Percentiles rank a stretch among this genome's conserved stretches.
Evolutionary conservation across 2,797 vertebrate genomes (phyloP).

Genomic region (Lates japonicus): DNA sequence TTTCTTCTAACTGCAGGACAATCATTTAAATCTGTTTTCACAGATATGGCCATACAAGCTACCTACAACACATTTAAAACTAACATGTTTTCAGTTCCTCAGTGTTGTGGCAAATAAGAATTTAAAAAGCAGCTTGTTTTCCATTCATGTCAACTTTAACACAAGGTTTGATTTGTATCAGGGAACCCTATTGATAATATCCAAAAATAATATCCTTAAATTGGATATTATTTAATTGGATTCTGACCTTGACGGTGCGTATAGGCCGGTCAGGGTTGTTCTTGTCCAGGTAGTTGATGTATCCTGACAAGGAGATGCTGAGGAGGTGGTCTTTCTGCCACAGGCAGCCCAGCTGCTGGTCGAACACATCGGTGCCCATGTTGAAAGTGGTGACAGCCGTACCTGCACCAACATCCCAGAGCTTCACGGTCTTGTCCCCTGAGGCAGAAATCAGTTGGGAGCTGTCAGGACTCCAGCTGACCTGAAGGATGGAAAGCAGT

Average conservation of each 20-base stretch:
- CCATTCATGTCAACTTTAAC: not conserved
- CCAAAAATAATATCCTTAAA: not conserved
- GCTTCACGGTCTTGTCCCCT: conserved; percentile 96
- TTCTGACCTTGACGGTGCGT: conserved; percentile 91
- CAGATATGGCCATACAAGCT: not conserved
- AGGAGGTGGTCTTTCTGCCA: conserved; percentile 96
- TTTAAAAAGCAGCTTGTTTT: not conserved
- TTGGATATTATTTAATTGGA: too few species aligned
- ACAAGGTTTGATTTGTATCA: not conserved
- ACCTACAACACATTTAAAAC: not conserved
- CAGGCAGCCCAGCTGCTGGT: conserved; percentile 98
- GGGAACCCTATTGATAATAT: not conserved
- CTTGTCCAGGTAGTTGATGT: conserved; percentile 98
- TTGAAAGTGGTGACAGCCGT: conserved; percentile 92
- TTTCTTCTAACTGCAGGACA: too few species aligned
- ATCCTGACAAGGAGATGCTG: conserved; percentile 93
- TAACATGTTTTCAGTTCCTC: not conserved
- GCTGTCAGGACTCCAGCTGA: conserved; percentile 94
- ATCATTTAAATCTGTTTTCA: not conserved
- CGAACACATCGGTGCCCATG: conserved; percentile 90
- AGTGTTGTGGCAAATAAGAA: not conserved
- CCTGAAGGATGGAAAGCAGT: conserved; percentile 40
- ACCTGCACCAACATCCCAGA: conserved; percentile 93
- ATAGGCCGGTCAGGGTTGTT: conserved; percentile 93
- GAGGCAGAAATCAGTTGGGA: conserved; percentile 95